These are phyloP conservation scores for Harpagoxenus sublaevis DNA, from an alignment of 2,888 invertebrate genomes.

Conservation along the genomic window DNA sequence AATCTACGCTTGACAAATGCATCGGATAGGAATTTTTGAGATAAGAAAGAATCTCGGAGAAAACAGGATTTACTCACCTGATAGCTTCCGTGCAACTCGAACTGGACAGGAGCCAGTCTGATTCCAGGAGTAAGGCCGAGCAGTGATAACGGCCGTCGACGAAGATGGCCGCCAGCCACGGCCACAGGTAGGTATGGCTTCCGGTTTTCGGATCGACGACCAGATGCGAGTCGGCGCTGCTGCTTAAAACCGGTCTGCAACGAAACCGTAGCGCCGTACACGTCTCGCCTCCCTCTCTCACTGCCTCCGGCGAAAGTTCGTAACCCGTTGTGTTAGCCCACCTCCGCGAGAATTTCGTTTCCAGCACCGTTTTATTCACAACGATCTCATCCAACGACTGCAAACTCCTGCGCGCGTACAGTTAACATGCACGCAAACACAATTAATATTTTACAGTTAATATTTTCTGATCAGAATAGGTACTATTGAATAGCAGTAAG, in stretches of 20 bases:
- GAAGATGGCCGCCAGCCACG: slow-evolving; percentile 92
- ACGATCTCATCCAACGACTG: slow-evolving; percentile 25
- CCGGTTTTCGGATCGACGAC: slow-evolving; percentile 65
- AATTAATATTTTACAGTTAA: neutral
- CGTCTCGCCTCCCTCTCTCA: slow-evolving; percentile 50
- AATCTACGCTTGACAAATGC: neutral
- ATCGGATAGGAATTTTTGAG: neutral
- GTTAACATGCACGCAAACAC: neutral
- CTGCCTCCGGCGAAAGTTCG: slow-evolving; percentile 59
- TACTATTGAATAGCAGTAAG: neutral
- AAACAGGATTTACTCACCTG: slow-evolving; percentile 83
- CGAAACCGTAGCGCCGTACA: slow-evolving; percentile 77
- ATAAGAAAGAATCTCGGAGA: neutral
- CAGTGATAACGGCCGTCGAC: slow-evolving; percentile 91
- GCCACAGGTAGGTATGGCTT: slow-evolving; percentile 87
- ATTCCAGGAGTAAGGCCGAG: slow-evolving; percentile 90
- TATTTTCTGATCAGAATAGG: neutral
- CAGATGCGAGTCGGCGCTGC: slow-evolving; percentile 62
- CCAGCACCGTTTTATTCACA: slow-evolving; percentile 60
- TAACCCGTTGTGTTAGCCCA: slow-evolving; percentile 51
- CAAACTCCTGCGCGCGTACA: slow-evolving; percentile 41
- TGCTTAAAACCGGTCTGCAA: slow-evolving; percentile 77
- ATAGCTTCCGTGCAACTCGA: slow-evolving; percentile 86
- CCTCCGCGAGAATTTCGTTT: slow-evolving; percentile 33
- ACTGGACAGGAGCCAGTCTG: slow-evolving; percentile 89